Evolutionary conservation across 2,888 invertebrate species (phyloP), one percentile per base, ranked within the genome.

Genomic region (Sycophila texana): DNA sequence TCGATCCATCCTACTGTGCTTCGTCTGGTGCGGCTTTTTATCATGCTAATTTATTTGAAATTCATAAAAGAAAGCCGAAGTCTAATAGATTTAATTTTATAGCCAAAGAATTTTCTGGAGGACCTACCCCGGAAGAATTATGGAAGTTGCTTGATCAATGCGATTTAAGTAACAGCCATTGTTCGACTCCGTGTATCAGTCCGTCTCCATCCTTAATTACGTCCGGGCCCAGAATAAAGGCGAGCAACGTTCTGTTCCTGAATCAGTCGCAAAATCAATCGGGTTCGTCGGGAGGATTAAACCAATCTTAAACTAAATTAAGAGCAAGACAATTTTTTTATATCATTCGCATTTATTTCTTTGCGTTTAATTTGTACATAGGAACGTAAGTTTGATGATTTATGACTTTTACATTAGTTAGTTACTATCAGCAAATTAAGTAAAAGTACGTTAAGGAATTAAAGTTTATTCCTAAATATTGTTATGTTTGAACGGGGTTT

Each of bases 61-160:
- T 16, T 7, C 20, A 51, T 76, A 53, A 66, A 47, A 39, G 39
- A 26, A 53, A 60, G 58, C 18, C 1, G 4, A 51, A 49, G n/a
- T 58, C 4, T 60, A 66, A 74, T 66, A 47, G 30, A 63, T 53
- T 39, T 53, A 4, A 49, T 75, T 39, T 80, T 79, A 67, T 89
- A 91, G 94, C 92, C 60, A 91, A 91, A 83, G 92, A 92, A 87
- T 91, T 91, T 3, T 95, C 95, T 83, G 98, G 98, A 82, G 98
- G 99, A n/a, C 99, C 99, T 49, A 95, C 95, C 0, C 95, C 98
- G 1, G 95, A 96, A 88, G 99, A 99, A 91, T 92, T 99, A 81
- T 94, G 99, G 85, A 94, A 96, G 47, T 92, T 99, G 82, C 92
- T 99, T 83, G 98, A 99, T 85, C 97, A 98, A 85, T 98, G 98